Evolutionary conservation across 2,113 vertebrate genomes (phyloP), one percentile per base, ranked within the genome.

Genomic region (Junco hyemalis): DNA sequence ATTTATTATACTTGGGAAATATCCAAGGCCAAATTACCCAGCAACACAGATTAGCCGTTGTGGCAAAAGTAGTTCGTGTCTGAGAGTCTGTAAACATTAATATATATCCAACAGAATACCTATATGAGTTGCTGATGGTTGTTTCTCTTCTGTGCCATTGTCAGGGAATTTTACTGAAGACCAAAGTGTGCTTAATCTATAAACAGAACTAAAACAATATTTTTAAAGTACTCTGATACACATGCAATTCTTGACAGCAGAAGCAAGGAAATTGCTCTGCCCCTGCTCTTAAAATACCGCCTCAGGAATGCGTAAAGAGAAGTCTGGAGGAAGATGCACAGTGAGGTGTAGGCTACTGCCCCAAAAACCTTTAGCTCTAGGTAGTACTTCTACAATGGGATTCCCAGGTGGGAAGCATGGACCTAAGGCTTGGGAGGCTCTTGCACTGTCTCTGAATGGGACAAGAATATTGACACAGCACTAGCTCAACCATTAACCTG

Each of bases 81-180:
- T n/a, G 18, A 26, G 8, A 40, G 33, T 59, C 38, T 51, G 12
- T 60, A 53, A 17, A 68, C 47, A 35, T 2, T 1, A 42, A 64
- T 47, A 54, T 47, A 54, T 28, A 66, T 20, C 11, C 51, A 74
- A 36, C 9, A 50, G 35, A 80, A 47, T 53, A 84, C 22, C 17
- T 64, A 3, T 3, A 22, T 0, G 0, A 73, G 23, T 22, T 48
- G 19, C 4, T 90, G 10, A 10, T 47, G 11, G 8, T 26, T 54
- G 4, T 66, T 89, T 57, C 73, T 76, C 8, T 51, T 78, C 29
- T 19, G 54, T 48, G 29, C 57, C 19, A 47, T 22, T 73, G 24
- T 31, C 9, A 44, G 16, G 14, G 25, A 53, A 77, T 59, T 78
- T 70, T 81, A 42, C 42, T 48, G 42, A 69, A 61, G 25, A 68